Evolutionary conservation across 2,797 vertebrate species (phyloP), one percentile per base, ranked within the genome.

Genomic region (Neostethus bicornis): DNA sequence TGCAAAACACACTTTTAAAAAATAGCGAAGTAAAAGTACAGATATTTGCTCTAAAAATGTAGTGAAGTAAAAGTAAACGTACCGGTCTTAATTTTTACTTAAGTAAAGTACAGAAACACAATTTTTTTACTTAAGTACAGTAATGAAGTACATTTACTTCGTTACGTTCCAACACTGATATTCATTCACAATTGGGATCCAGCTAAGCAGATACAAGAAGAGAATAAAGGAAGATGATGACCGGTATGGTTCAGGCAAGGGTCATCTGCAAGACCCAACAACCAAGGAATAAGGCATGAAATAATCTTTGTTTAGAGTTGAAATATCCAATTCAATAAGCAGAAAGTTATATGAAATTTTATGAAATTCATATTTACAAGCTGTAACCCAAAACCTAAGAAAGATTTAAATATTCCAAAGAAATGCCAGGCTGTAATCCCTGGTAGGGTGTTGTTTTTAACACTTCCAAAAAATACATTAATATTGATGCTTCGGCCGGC

Each of bases 131-230:
- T n/a, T n/a, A n/a, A n/a, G n/a, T n/a, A n/a, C n/a, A n/a, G n/a
- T n/a, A n/a, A n/a, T n/a, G n/a, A n/a, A n/a, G n/a, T n/a, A n/a
- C n/a, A n/a, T n/a, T n/a, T n/a, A n/a, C n/a, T n/a, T n/a, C n/a
- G n/a, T n/a, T n/a, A n/a, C n/a, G n/a, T n/a, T n/a, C n/a, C n/a
- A n/a, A n/a, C n/a, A n/a, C n/a, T n/a, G n/a, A 54, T 66, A 80
- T 87, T 87, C 71, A 84, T 76, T 66, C 14, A 6, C 49, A 21
- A 76, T 56, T 72, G 68, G 66, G 76, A 70, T 61, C 48, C 68
- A 70, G 70, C 66, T 76, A 70, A 72, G 77, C 80, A 69, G 78
- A 43, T 24, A 49, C 45, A 64, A 25, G 9, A 37, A 32, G 13
- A 29, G 13, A 11, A 11, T 17, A 2, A 4, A 44, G 45, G n/a